Percentiles rank a stretch among this genome's conserved stretches.
Evolutionary conservation across 1,140 invertebrate genomes (phyloP).

Genomic region (Drosophila ananassae): DNA sequence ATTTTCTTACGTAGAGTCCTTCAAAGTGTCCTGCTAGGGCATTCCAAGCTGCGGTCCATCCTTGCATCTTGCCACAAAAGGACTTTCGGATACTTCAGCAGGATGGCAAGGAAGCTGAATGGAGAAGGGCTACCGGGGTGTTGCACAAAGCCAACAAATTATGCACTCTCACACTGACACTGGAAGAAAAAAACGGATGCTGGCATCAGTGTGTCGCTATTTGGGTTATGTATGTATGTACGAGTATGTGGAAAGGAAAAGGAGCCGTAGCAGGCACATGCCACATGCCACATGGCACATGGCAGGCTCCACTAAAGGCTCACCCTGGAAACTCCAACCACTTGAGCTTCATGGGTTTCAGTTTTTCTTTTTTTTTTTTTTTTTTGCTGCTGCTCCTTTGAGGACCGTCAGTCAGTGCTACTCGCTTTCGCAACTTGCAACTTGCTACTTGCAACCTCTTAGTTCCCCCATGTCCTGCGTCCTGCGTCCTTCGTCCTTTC

Average conservation of each 20-base stretch:
- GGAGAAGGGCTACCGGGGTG: slow-evolving; percentile 5
- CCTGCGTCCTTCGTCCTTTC: slow-evolving; percentile 26
- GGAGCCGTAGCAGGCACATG: slow-evolving; percentile 20
- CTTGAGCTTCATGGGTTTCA: slow-evolving; percentile 53
- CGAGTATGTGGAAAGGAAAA: slow-evolving; percentile 38
- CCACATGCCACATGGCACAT: not conserved
- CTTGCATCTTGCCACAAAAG: not conserved
- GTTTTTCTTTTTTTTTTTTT: slow-evolving; percentile 26
- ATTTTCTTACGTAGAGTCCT: not conserved
- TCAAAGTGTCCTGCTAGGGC: not conserved
- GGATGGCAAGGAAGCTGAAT: not conserved
- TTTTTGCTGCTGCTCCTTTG: slow-evolving; percentile 42
- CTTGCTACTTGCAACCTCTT: slow-evolving; percentile 20
- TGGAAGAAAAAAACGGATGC: slow-evolving; percentile 11
- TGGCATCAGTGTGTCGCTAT: slow-evolving; percentile 45
- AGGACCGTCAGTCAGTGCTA: slow-evolving; percentile 33
- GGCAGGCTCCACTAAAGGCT: not conserved
- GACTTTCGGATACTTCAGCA: slow-evolving; percentile 39
- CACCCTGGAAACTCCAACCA: slow-evolving; percentile 17
- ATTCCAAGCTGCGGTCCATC: not conserved
- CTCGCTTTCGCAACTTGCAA: slow-evolving; percentile 18
- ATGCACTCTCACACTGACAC: slow-evolving; percentile 71
- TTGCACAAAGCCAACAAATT: slow-evolving; percentile 78
- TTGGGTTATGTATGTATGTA: slow-evolving; percentile 72
- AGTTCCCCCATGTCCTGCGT: not conserved